A percentile compares a stretch with the other conserved stretches of the same genome.
Evolutionary conservation across 2,888 invertebrate species (phyloP).

Genomic region (Sphecodes monilicornis): DNA sequence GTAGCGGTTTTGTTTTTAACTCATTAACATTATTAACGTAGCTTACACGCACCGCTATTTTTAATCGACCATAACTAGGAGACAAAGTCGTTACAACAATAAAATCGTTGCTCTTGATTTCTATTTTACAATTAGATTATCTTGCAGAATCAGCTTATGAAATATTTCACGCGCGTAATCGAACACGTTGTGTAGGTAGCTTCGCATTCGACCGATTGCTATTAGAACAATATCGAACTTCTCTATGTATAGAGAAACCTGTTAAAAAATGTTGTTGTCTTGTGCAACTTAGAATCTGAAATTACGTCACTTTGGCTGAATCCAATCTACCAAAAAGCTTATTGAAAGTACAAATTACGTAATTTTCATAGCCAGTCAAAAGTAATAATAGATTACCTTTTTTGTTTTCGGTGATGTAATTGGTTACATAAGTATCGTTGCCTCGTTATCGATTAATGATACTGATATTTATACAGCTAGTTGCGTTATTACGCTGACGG

Average conservation of each 20-base stretch:
- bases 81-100: too few species aligned
- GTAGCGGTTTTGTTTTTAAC: too few species aligned
- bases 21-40: too few species aligned
- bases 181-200: neutral
- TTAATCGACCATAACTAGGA: too few species aligned
- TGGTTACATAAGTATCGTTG: constrained; percentile 23
- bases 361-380: constrained; percentile 23
- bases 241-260: neutral
- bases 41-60: too few species aligned
- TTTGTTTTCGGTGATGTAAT: constrained; percentile 18
- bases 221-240: neutral
- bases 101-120: too few species aligned
- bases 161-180: too few species aligned
- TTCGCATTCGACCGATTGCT: neutral
- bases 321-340: constrained; percentile 30
- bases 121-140: too few species aligned
- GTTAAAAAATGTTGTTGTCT: neutral
- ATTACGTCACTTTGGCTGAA: constrained; percentile 28
- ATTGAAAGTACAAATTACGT: constrained; percentile 44
- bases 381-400: constrained; percentile 20
- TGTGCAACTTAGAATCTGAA: constrained; percentile 30
- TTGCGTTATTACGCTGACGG: neutral
- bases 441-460: constrained; percentile 2
- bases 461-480: constrained; percentile 10
- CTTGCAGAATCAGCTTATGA: too few species aligned